phyloP scores from a whole-genome alignment of 2,797 vertebrate species.

The Sarcoramphus papa region DNA sequence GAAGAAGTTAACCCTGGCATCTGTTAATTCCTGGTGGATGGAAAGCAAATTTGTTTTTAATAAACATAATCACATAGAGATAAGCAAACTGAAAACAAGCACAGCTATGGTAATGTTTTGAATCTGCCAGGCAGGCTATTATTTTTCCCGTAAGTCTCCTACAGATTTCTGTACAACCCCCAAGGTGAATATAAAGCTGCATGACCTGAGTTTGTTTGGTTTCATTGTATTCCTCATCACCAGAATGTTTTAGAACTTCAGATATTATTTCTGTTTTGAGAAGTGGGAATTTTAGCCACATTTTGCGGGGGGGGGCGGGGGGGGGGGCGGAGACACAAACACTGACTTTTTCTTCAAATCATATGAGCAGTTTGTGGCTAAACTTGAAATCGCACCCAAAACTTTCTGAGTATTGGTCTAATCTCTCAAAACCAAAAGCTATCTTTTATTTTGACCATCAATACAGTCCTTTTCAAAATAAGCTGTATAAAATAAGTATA shows the following conservation, averaged over 20 bases:
- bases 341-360: not conserved
- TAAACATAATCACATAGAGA: not conserved
- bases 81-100: not conserved
- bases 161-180: not conserved
- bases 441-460: not conserved
- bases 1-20: too few species aligned
- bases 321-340: too few species aligned
- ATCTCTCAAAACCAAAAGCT: not conserved
- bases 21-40: not conserved
- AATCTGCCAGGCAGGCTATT: not conserved
- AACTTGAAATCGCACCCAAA: not conserved
- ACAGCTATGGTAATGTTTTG: not conserved
- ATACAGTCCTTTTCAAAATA: not conserved
- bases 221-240: not conserved
- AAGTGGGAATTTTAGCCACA: not conserved
- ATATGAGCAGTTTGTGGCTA: not conserved
- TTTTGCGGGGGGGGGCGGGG: not conserved
- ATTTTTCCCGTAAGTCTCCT: not conserved
- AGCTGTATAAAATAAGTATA: not conserved
- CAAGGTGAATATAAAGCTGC: not conserved
- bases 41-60: not conserved
- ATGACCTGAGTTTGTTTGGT: not conserved
- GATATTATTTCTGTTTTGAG: not conserved
- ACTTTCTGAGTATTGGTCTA: not conserved
- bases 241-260: not conserved